phyloP scores from a whole-genome alignment of 2,113 vertebrate species.

The Ramphastos sulfuratus region DNA sequence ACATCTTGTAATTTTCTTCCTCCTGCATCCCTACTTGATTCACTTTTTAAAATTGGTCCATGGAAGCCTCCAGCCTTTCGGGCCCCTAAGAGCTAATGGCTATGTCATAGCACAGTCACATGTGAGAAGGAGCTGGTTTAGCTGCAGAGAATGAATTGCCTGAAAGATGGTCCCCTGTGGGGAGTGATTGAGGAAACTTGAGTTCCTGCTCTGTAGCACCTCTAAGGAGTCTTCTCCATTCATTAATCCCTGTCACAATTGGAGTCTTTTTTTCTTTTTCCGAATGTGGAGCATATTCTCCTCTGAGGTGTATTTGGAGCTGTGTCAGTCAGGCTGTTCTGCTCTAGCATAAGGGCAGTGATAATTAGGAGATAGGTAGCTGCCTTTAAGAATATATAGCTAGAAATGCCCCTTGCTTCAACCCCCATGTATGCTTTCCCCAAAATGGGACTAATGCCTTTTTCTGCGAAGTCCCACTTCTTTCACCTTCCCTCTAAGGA shows the following conservation, averaged over 20 bases:
- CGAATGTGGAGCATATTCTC: not conserved
- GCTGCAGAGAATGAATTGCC: not conserved
- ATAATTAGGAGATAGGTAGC: not conserved
- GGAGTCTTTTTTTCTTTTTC: no score
- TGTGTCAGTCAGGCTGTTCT: not conserved
- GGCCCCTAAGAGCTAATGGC: not conserved
- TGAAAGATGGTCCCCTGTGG: not conserved
- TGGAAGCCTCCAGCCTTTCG: not conserved
- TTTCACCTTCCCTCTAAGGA: not conserved
- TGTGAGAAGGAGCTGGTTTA: not conserved
- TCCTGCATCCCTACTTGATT: not conserved
- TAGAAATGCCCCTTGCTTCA: not conserved
- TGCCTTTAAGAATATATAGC: not conserved
- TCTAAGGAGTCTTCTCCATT: not conserved
- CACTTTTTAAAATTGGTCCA: not conserved
- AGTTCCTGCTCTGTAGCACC: not conserved
- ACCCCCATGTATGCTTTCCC: not conserved
- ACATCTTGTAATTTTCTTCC: not conserved
- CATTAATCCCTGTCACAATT: not conserved
- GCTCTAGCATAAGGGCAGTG: not conserved
- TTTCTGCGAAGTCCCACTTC: not conserved
- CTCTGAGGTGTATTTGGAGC: not conserved
- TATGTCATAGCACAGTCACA: fast-evolving
- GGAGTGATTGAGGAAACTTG: not conserved
- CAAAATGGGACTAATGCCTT: not conserved